A percentile compares a stretch with the other conserved stretches of the same genome.
These are phyloP conservation scores for Drepanosiphum platanoidis DNA, from an alignment of 2,888 invertebrate genomes.

Conservation along the genomic window DNA sequence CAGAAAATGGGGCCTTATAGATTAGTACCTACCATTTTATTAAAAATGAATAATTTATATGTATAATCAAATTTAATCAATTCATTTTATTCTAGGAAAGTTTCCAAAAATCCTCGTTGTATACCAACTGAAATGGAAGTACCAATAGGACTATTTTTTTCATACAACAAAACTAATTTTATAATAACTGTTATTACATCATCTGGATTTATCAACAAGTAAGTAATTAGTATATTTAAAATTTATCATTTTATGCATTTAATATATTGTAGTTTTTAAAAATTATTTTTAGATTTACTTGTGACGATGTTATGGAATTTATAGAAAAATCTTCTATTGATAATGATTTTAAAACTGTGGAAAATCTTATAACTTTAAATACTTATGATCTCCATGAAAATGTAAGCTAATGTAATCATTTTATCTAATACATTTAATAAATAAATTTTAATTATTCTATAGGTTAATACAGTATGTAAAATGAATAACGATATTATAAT, in stretches of 20 bases:
- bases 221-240: not conserved
- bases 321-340: slow-evolving; percentile 2
- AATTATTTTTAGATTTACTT: slow-evolving; percentile 51
- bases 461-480: slow-evolving; percentile 46
- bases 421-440: not conserved
- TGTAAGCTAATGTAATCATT: slow-evolving; percentile 33
- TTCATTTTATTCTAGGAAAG: slow-evolving; percentile 39
- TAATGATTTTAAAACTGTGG: slow-evolving; percentile 36
- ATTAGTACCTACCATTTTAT: too few relatives aligned
- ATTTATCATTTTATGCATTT: not conserved
- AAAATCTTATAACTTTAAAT: slow-evolving; percentile 35
- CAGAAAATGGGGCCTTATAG: too few relatives aligned
- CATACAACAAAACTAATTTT: slow-evolving; percentile 22
- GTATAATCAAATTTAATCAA: not conserved
- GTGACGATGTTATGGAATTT: slow-evolving; percentile 32
- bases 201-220: slow-evolving; percentile 57
- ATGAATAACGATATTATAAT: slow-evolving; percentile 44
- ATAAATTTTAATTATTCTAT: not conserved
- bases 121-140: slow-evolving; percentile 40
- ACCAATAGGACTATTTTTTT: slow-evolving; percentile 42
- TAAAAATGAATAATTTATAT: not conserved
- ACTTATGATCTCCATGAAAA: slow-evolving; percentile 52
- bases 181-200: slow-evolving; percentile 48
- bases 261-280: not conserved
- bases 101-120: slow-evolving; percentile 50